Conservation (phyloP, 2,888 invertebrate species). For the Muscina levida region DNA sequence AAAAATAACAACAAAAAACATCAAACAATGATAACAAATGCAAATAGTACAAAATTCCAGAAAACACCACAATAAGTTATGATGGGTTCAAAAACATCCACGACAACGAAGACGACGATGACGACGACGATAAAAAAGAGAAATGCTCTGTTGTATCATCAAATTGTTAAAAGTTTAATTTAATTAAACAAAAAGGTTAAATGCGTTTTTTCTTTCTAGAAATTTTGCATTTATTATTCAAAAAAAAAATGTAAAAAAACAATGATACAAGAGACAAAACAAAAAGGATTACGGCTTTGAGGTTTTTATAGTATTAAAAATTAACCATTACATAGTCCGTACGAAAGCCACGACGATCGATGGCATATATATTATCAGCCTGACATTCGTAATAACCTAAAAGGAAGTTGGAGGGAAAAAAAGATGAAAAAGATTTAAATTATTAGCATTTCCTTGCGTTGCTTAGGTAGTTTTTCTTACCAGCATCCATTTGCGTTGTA, state of each 20-base stretch:
- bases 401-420: background rate
- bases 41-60: conserved; percentile 38
- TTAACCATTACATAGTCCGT: conserved; percentile 85
- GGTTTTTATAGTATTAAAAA: conserved; percentile 70
- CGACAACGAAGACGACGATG: too few relatives aligned
- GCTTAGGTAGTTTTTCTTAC: conserved; percentile 78
- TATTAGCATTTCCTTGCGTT: background rate
- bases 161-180: conserved; percentile 25
- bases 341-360: conserved; percentile 93
- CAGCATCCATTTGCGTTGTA: conserved; percentile 97
- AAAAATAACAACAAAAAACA: conserved; percentile 18
- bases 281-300: too few relatives aligned
- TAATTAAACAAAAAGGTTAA: conserved; percentile 2
- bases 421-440: conserved; percentile 8
- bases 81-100: background rate
- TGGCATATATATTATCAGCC: conserved; percentile 95
- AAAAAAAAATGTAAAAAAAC: conserved; percentile 15
- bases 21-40: conserved; percentile 9
- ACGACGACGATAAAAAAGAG: too few relatives aligned
- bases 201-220: conserved; percentile 29
- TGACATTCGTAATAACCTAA: conserved; percentile 91
- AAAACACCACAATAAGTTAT: conserved; percentile 18
- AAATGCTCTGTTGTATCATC: conserved; percentile 10
- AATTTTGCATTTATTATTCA: conserved; percentile 25
- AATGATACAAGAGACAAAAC: background rate